Conservation (phyloP, 1,140 invertebrate genomes). For the Holcopasites calliopsidis region DNA sequence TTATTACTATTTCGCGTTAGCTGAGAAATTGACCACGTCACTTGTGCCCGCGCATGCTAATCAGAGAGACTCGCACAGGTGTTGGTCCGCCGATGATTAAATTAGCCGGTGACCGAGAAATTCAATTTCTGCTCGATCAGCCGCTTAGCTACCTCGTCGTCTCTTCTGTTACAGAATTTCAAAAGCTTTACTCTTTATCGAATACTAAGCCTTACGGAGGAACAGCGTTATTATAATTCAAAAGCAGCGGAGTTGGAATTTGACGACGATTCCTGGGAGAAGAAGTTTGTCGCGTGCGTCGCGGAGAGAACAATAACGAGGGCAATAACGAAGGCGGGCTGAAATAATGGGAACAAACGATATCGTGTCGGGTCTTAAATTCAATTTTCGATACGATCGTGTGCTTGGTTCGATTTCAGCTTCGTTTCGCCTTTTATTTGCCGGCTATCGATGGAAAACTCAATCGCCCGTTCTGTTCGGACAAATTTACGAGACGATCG, state of each 20-base stretch:
- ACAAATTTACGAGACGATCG: constrained; percentile 49
- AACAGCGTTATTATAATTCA: too few species aligned
- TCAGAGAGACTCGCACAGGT: constrained; percentile 32
- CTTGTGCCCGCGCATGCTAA: constrained; percentile 32
- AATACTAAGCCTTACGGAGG: too few species aligned
- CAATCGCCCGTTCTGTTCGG: constrained; percentile 40
- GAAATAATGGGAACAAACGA: constrained; percentile 2
- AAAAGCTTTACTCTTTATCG: too few species aligned
- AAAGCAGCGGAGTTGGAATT: too few species aligned
- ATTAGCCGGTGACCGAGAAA: constrained; percentile 37
- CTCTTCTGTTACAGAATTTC: neutral
- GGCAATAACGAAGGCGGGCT: constrained; percentile 8
- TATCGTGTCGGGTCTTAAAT: constrained; percentile 16
- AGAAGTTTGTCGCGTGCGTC: neutral
- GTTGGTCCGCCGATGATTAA: constrained; percentile 41
- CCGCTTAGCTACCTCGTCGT: neutral
- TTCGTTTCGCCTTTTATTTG: constrained; percentile 42
- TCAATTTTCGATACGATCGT: constrained; percentile 38
- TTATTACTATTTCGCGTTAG: constrained; percentile 13
- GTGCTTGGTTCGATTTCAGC: neutral
- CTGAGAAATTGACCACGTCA: constrained; percentile 24
- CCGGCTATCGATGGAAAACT: constrained; percentile 41
- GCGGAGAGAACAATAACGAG: constrained; percentile 1
- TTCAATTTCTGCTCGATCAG: constrained; percentile 28
- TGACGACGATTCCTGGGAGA: too few species aligned